Evolutionary conservation across 2,797 vertebrate genomes (phyloP), one percentile per base, ranked within the genome.

Genomic region (Acanthornis magna): DNA sequence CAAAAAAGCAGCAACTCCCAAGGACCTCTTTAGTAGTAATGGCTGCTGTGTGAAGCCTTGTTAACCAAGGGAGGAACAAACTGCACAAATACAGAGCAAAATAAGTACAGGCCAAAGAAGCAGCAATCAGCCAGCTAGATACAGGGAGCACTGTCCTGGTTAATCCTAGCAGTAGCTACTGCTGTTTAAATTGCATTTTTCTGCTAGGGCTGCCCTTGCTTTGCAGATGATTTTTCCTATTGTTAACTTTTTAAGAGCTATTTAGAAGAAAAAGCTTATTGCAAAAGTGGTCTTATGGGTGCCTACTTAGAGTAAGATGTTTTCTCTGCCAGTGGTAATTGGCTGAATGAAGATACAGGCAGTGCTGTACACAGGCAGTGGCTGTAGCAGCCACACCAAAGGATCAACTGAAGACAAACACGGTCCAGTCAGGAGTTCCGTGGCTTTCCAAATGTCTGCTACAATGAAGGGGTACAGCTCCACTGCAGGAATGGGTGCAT

Each of bases 351-450:
- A 50, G 36, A 8, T 16, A 16, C 36, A 70, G 45, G 34, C 25
- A 25, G 5, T 43, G 38, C 57, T 88, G 54, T 57, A 12, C n/a
- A 58, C 9, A 8, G 66, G 34, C 60, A 57, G 30, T 1, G 4
- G 15, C 58, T 71, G 50, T 45, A 75, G 48, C 57, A 75, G 71
- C 22, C 25, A 18, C 21, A 16, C 3, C 3, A 25, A 27, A 61
- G 27, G 34, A 72, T 87, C 55, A 36, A 4, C 48, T 87, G 50
- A 50, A 85, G 89, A 66, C 47, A 57, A 54, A n/a, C 9, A 10
- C 0, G 2, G 23, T 68, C 38, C 42, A 29, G 17, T 66, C 43
- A 58, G 48, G 20, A 32, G 15, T 74, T 71, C 9, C 0, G 2
- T 60, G 53, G 20, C 57, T 91, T 94, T 63, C 19, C 26, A 77